These are phyloP conservation scores for Pachypsylla venusta DNA, from an alignment of 1,140 invertebrate genomes.

Conservation along the genomic window DNA sequence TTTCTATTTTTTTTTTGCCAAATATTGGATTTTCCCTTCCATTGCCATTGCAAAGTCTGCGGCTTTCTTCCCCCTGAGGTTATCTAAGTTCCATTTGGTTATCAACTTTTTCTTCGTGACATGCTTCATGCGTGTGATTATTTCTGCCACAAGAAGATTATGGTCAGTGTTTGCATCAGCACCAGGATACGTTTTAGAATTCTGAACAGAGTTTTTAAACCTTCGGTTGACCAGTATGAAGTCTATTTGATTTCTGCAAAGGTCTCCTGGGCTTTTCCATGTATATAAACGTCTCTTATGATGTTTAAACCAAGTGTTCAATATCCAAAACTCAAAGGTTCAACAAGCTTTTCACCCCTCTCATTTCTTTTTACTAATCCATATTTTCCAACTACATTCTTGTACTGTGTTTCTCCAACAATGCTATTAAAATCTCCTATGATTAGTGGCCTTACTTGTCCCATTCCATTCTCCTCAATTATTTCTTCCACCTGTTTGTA, in stretches of 20 bases:
- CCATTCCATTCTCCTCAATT: too few species aligned
- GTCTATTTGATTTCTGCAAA: constrained; percentile 21
- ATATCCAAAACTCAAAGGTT: constrained; percentile 14
- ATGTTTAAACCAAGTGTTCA: constrained; percentile 17
- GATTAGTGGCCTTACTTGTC: constrained; percentile 4
- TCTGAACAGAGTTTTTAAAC: constrained; percentile 10
- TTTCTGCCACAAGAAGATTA: constrained; percentile 12
- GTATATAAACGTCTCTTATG: constrained; percentile 21
- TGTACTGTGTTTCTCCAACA: background rate
- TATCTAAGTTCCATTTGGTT: background rate
- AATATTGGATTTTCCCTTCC: background rate
- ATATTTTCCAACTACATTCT: constrained; percentile 11
- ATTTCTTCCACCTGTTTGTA: constrained; percentile 11
- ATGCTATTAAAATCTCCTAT: constrained; percentile 12
- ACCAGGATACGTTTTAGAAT: constrained; percentile 17
- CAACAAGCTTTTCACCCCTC: constrained; percentile 13
- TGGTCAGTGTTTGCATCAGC: constrained; percentile 17
- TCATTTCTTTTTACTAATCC: constrained; percentile 19
- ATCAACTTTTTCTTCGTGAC: background rate
- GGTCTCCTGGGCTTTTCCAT: constrained; percentile 20
- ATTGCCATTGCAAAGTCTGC: background rate
- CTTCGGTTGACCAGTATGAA: constrained; percentile 17
- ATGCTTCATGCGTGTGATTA: too few species aligned
- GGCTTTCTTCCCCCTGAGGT: background rate
- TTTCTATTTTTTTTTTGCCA: background rate